Evolutionary conservation across 92 coral and sea anemone species (phyloP), one percentile per base, ranked within the genome.

Genomic region (Zoanthus sansibaricus): DNA sequence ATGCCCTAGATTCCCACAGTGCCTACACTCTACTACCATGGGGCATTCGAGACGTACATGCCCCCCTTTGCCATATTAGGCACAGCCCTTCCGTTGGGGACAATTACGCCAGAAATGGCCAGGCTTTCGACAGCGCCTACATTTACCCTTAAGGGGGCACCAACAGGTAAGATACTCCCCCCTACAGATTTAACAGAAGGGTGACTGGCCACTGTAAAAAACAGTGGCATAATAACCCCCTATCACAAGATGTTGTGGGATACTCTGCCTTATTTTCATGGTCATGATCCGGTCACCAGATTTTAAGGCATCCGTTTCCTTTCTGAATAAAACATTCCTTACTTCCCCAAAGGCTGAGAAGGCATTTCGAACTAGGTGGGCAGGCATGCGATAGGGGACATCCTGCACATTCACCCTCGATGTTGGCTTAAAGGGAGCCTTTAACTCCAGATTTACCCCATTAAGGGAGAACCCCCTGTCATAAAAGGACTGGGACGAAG

Each of bases 351-450:
- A 73, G 6, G 54, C 7, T 5, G 61, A 49, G 9, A 75, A 25
- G 25, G 25, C 25, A 25, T 25, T 25, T 25, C 33, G 1, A 1
- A 75, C 7, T 3, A 75, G 8, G 9, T 2, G 3, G 2, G 61
- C 13, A 47, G 79, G 79, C 79, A 75, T 75, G 62, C 47, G 79
- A 32, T 6, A 75, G 25, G 79, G 79, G 0, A 75, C 32, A 12
- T 75, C 79, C 37, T 75, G 79, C 12, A 75, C 13, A 2, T 48
- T 49, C 0, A 75, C 79, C 9, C 32, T 56, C 10, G 79, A 11
- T 1, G 45, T 16, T 1, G 79, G 79, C 14, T 18, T 15, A 20
- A 21, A 16, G 1, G 79, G 79, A 32, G 79, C 61, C 9, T 8
- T 46, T 4, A 75, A 15, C 13, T 75, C 79, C 1, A 75, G 61